Evolutionary conservation across 2,888 invertebrate genomes (phyloP).

Genomic region (Lissocephala sabroskyi): DNA sequence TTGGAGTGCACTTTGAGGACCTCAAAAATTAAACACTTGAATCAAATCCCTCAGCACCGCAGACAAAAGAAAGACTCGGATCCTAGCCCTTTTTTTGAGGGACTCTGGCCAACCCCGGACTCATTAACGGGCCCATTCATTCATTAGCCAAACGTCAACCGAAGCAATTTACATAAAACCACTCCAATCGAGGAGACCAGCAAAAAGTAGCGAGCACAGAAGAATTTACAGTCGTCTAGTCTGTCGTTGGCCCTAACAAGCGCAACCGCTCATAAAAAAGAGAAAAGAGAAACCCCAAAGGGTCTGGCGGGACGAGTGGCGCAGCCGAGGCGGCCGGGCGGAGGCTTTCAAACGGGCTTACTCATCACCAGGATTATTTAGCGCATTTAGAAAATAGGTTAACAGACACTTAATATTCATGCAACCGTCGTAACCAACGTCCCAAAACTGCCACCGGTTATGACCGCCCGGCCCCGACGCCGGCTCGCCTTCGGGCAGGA

Average conservation of each 20-base stretch:
- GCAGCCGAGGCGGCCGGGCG: too few species aligned
- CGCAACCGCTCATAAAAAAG: slow-evolving; percentile 13
- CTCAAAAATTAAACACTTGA: too few species aligned
- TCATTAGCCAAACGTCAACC: slow-evolving; percentile 42
- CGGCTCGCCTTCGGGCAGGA: too few species aligned
- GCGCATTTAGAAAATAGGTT: slow-evolving; percentile 55
- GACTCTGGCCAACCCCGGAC: too few species aligned
- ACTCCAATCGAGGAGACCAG: slow-evolving; percentile 13
- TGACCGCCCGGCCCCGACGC: too few species aligned
- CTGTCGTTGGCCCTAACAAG: slow-evolving; percentile 11
- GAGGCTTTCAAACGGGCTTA: slow-evolving; percentile 18
- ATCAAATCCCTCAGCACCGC: too few species aligned
- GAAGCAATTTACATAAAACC: slow-evolving; percentile 29
- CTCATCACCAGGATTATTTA: slow-evolving; percentile 34
- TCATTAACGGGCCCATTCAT: slow-evolving; percentile 18
- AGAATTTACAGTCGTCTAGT: not conserved
- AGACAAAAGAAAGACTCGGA: too few species aligned
- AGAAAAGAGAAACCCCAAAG: not conserved
- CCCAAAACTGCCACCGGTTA: too few species aligned
- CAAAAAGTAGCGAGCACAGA: too few species aligned
- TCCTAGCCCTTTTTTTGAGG: too few species aligned
- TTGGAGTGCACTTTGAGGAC: too few species aligned
- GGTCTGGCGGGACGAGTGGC: too few species aligned
- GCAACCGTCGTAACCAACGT: slow-evolving; percentile 13
- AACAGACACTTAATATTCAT: slow-evolving; percentile 59